These are phyloP conservation scores for Drosophila leontia DNA, from an alignment of 1,140 invertebrate species.

Conservation along the genomic window DNA sequence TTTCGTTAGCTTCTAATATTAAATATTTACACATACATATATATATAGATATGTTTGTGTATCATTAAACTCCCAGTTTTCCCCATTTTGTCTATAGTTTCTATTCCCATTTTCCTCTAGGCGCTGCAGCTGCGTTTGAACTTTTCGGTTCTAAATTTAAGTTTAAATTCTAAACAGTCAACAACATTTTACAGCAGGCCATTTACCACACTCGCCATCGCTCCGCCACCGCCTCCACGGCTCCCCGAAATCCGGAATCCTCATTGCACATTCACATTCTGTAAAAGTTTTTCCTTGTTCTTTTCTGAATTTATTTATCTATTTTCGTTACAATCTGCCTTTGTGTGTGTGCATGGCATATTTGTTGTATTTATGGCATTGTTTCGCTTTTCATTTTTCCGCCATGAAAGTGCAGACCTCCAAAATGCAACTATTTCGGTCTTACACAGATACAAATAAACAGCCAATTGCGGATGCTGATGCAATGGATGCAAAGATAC, in stretches of 20 bases:
- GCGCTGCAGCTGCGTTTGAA: slow-evolving; percentile 55
- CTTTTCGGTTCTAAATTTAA: slow-evolving; percentile 68
- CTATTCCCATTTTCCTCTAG: slow-evolving; percentile 18
- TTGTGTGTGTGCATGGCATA: slow-evolving; percentile 13
- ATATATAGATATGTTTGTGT: neutral
- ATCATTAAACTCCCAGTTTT: slow-evolving; percentile 6
- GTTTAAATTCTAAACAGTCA: slow-evolving; percentile 70
- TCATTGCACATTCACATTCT: slow-evolving; percentile 9
- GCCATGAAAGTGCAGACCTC: slow-evolving; percentile 63
- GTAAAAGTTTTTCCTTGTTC: slow-evolving; percentile 59
- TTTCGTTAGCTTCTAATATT: slow-evolving; percentile 12
- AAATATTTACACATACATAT: slow-evolving; percentile 1
- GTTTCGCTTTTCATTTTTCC: slow-evolving; percentile 43
- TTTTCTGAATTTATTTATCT: slow-evolving; percentile 54
- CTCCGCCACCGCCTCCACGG: neutral
- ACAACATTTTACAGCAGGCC: slow-evolving; percentile 55
- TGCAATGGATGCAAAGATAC: slow-evolving; percentile 13
- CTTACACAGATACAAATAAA: slow-evolving; percentile 29
- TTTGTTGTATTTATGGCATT: slow-evolving; percentile 59
- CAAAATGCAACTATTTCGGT: slow-evolving; percentile 74
- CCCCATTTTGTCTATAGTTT: slow-evolving; percentile 6
- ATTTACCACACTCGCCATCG: slow-evolving; percentile 10
- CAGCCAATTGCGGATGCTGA: slow-evolving; percentile 12
- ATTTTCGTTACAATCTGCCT: slow-evolving; percentile 43
- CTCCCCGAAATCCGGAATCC: slow-evolving; percentile 1